These are phyloP conservation scores for Embidobia sp. DNA, from an alignment of 2,888 invertebrate genomes.

Conservation along the genomic window DNA sequence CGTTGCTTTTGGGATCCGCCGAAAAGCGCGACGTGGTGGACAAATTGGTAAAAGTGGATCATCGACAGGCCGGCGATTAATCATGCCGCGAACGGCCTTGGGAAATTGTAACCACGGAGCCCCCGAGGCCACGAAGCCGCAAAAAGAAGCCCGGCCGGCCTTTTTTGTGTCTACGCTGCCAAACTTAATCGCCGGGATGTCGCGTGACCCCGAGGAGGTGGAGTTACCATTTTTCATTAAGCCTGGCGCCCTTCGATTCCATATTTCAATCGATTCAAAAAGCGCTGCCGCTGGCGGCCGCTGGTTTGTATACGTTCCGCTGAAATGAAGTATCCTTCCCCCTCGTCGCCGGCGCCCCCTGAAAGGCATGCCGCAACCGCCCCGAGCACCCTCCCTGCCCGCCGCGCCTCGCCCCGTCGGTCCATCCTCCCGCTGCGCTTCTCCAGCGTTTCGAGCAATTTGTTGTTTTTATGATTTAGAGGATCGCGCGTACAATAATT, in stretches of 20 bases:
- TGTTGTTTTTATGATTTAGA: constrained; percentile 79
- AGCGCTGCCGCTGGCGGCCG: constrained; percentile 66
- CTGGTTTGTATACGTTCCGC: constrained; percentile 26
- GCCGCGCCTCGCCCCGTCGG: too few relatives aligned
- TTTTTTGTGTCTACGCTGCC: too few relatives aligned
- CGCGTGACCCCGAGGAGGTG: constrained; percentile 56
- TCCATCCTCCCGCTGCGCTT: constrained; percentile 1
- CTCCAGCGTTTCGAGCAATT: constrained; percentile 70
- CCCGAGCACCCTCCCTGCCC: too few relatives aligned
- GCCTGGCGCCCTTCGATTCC: constrained; percentile 67
- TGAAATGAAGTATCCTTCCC: constrained; percentile 36
- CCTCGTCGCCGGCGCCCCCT: too few relatives aligned
- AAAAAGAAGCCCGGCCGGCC: too few relatives aligned
- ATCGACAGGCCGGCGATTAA: not conserved
- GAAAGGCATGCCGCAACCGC: too few relatives aligned
- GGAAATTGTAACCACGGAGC: too few relatives aligned
- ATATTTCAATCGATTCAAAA: constrained; percentile 78
- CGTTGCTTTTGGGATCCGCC: too few relatives aligned
- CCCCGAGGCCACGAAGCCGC: too few relatives aligned
- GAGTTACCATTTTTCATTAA: constrained; percentile 78
- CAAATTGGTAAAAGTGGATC: too few relatives aligned
- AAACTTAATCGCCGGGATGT: constrained; percentile 4
- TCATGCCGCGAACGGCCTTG: not conserved
- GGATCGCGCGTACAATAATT: constrained; percentile 75
- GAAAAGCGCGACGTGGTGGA: too few relatives aligned